A percentile compares a stretch with the other conserved stretches of the same genome.
Conservation (phyloP, 1,140 invertebrate genomes). For the Heterodera schachtii region DNA sequence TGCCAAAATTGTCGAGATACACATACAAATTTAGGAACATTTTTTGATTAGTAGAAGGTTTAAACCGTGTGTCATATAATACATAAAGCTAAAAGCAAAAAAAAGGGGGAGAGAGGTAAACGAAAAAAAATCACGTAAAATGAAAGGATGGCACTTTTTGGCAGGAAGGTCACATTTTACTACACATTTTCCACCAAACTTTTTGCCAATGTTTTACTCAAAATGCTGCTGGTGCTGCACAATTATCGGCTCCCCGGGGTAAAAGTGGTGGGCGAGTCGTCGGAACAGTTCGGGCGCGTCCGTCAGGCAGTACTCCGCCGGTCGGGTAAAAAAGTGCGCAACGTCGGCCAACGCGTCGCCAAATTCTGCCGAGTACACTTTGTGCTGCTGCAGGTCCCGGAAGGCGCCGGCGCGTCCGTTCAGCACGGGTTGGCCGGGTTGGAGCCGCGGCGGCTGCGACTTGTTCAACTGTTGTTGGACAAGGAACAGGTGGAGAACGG, state of each 20-base stretch:
- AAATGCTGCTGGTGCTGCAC: not conserved
- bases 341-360: slow-evolving; percentile 9
- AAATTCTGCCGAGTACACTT: slow-evolving; percentile 26
- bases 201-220: not conserved
- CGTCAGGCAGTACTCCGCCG: slow-evolving; percentile 8
- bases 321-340: slow-evolving; percentile 13
- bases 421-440: slow-evolving; percentile 32
- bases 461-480: slow-evolving; percentile 41
- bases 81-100: too few species aligned
- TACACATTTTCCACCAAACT: too few species aligned
- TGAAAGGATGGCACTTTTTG: too few species aligned
- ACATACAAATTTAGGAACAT: too few species aligned
- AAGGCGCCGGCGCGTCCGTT: slow-evolving; percentile 36
- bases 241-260: not conserved
- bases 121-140: too few species aligned
- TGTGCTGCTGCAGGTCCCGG: slow-evolving; percentile 39
- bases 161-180: too few species aligned
- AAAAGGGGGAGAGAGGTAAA: too few species aligned
- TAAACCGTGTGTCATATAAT: too few species aligned
- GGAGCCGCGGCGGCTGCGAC: slow-evolving; percentile 31
- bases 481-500: slow-evolving; percentile 40
- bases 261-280: slow-evolving; percentile 9
- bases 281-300: slow-evolving; percentile 16
- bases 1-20: too few species aligned
- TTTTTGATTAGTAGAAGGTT: too few species aligned